These are phyloP conservation scores for Carcharodon carcharias DNA, from an alignment of 2,797 vertebrate species.

Conservation along the genomic window DNA sequence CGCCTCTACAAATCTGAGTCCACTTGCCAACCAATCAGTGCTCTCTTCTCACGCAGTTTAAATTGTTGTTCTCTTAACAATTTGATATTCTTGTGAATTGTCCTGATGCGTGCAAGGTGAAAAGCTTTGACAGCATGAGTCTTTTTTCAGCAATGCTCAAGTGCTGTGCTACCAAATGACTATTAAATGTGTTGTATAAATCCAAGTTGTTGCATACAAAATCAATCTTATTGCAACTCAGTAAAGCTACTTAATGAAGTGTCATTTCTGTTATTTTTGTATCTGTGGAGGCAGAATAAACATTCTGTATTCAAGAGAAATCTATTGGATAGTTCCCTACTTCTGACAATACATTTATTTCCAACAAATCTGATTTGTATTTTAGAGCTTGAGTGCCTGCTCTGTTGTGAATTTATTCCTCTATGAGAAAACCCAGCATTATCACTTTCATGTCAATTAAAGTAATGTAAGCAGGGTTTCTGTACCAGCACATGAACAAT, in stretches of 20 bases:
- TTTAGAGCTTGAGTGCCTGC: neutral
- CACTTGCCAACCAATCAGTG: no score
- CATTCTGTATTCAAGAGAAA: neutral
- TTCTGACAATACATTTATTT: neutral
- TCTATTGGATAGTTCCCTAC: neutral
- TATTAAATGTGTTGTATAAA: neutral
- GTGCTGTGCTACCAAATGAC: no score
- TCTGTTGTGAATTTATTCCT: no score
- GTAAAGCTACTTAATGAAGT: neutral
- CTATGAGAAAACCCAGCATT: neutral
- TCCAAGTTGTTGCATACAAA: neutral
- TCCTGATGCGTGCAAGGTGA: no score
- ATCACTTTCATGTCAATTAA: neutral
- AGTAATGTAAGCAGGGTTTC: neutral
- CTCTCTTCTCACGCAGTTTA: no score
- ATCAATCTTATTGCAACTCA: neutral
- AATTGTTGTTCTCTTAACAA: no score
- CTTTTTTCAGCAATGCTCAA: no score
- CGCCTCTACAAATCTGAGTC: no score
- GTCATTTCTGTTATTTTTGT: neutral
- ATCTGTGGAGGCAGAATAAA: neutral
- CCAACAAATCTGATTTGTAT: neutral
- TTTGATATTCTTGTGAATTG: no score
- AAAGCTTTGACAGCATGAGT: no score
- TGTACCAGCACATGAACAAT: neutral